A percentile compares a stretch with the other conserved stretches of the same genome.
These are phyloP conservation scores for Archegozetes longisetosus DNA, from an alignment of 1,140 invertebrate species.

Conservation along the genomic window DNA sequence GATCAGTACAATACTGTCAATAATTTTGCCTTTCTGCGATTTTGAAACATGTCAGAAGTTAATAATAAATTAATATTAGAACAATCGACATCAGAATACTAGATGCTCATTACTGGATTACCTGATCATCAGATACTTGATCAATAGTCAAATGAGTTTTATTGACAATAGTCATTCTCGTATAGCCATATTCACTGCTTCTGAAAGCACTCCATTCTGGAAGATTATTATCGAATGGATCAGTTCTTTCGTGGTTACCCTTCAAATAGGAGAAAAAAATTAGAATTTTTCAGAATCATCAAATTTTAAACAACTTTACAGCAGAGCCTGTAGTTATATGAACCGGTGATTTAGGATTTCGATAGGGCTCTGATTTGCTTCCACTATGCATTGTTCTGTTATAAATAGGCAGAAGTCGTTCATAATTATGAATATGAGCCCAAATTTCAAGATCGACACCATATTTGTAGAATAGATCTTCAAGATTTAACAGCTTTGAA, in stretches of 20 bases:
- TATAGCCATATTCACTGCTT: constrained; percentile 82
- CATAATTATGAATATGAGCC: constrained; percentile 92
- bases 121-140: constrained; percentile 56
- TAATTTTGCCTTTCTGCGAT: constrained; percentile 43
- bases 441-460: constrained; percentile 90
- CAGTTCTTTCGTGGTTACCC: constrained; percentile 3
- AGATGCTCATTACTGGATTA: too few species aligned
- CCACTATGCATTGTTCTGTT: constrained; percentile 63
- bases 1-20: constrained; percentile 57
- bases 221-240: constrained; percentile 8
- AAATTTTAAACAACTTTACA: too few species aligned
- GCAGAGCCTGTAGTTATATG: constrained; percentile 47
- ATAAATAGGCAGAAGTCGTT: constrained; percentile 82
- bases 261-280: too few species aligned
- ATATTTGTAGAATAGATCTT: constrained; percentile 54
- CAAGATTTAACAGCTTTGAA: constrained; percentile 41
- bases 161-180: constrained; percentile 61
- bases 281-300: too few species aligned
- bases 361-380: constrained; percentile 68
- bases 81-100: too few species aligned
- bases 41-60: too few species aligned
- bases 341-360: constrained; percentile 69
- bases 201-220: constrained; percentile 85
- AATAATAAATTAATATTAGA: too few species aligned
- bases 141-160: constrained; percentile 70